Evolutionary conservation across 1,140 invertebrate genomes (phyloP).

Genomic region (Hetaerina americana): DNA sequence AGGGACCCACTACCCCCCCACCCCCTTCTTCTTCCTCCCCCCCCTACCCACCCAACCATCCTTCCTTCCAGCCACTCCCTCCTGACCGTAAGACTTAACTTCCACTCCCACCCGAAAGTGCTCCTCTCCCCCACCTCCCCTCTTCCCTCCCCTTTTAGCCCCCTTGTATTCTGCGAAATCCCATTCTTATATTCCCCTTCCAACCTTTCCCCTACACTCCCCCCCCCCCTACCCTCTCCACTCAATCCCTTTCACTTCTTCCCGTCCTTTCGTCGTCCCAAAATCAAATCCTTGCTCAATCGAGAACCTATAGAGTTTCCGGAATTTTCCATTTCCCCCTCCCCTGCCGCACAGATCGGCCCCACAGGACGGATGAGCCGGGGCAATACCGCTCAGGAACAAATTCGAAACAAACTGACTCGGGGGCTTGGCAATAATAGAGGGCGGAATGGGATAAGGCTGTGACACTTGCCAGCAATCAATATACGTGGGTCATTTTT

Average conservation of each 20-base stretch:
- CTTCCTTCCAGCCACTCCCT: neutral
- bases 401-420: neutral
- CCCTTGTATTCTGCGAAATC: too few relatives aligned
- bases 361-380: neutral
- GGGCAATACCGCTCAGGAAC: neutral
- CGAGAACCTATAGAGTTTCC: neutral
- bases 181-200: too few relatives aligned
- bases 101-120: too few relatives aligned
- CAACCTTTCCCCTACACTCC: too few relatives aligned
- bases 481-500: too few relatives aligned
- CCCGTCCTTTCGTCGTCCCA: neutral
- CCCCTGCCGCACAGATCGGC: neutral
- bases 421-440: too few relatives aligned
- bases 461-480: too few relatives aligned
- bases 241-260: neutral
- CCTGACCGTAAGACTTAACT: too few relatives aligned
- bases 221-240: neutral
- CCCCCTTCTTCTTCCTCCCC: neutral
- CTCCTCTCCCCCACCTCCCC: neutral
- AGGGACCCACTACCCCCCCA: neutral
- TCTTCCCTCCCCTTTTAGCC: neutral
- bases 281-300: neutral
- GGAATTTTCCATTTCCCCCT: neutral
- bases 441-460: too few relatives aligned
- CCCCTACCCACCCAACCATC: neutral